A percentile compares a stretch with the other conserved stretches of the same genome.
Evolutionary conservation across 2,113 vertebrate species (phyloP).

Genomic region (Dipodomys spectabilis): DNA sequence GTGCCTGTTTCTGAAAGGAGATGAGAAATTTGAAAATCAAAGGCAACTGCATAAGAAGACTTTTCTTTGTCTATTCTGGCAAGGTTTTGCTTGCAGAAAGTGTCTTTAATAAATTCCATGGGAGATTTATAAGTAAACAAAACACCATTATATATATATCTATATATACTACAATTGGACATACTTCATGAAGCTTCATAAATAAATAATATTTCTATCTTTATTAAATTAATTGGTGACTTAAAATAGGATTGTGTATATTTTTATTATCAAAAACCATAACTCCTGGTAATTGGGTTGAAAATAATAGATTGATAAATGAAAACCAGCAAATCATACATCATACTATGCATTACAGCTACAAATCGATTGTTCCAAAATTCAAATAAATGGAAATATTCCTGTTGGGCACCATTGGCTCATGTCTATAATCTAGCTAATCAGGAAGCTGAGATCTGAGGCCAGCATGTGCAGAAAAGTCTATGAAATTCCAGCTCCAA

Average conservation of each 20-base stretch:
- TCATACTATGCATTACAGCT: not conserved
- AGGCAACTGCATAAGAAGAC: not conserved
- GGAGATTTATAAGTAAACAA: not conserved
- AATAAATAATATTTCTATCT: not conserved
- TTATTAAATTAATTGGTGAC: conserved; percentile 18
- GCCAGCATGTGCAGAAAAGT: too few relatives aligned
- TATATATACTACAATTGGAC: not conserved
- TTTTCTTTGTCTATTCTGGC: not conserved
- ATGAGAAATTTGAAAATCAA: not conserved
- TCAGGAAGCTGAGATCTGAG: too few relatives aligned
- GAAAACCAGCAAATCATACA: not conserved
- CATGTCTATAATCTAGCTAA: too few relatives aligned
- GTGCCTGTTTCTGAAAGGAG: not conserved
- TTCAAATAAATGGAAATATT: not conserved
- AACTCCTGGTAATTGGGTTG: not conserved
- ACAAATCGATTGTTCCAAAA: not conserved
- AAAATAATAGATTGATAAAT: not conserved
- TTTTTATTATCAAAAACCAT: not conserved
- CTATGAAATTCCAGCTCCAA: too few relatives aligned
- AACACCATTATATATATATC: not conserved
- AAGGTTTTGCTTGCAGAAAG: not conserved
- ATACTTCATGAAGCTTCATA: not conserved
- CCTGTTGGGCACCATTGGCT: too few relatives aligned
- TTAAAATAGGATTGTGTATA: not conserved
- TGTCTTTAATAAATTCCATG: not conserved